Evolutionary conservation across 1,140 invertebrate genomes (phyloP), one percentile per base, ranked within the genome.

Genomic region (Archegozetes longisetosus): DNA sequence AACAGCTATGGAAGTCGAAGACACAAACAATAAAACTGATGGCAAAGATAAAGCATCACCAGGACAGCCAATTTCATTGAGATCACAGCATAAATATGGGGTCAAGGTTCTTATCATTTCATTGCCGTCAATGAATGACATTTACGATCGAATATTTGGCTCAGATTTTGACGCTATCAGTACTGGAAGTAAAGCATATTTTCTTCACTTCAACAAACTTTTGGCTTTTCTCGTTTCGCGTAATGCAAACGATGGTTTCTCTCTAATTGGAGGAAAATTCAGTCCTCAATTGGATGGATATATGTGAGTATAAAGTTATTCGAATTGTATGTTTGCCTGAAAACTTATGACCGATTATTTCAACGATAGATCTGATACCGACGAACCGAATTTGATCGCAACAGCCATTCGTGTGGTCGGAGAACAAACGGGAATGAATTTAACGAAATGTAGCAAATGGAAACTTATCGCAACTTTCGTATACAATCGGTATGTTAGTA

Each of bases 101-200:
- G 61, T 62, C 12, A 62, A 62, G 32, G 58, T 62, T 17, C 24
- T 62, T n/a, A 27, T 62, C 14, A 9, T 62, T 17, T 62, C 61
- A 17, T 50, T 61, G 20, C 61, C 61, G 13, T 20, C 50, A 20
- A 20, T 62, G 29, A 27, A 22, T 49, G 29, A 60, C 9, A 62
- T 62, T 47, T 58, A 58, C 26, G 58, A 60, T 40, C 25, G 50
- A 14, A 14, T 62, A 47, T 53, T 62, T 55, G 61, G 59, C 12
- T 22, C 17, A 49, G 58, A 62, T 29, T 49, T 47, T 46, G 60
- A 63, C 12, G 23, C 17, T 12, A 17, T 23, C 25, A 50, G 28
- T 28, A 26, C 3, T 52, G 32, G 20, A 55, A 25, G 48, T 58
- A 28, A 20, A 12, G 22, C 17, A 17, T 40, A 25, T 40, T 48